Percentiles rank a stretch among this genome's conserved stretches.
Evolutionary conservation across 2,888 invertebrate genomes (phyloP).

Genomic region (Lithosia quadra): DNA sequence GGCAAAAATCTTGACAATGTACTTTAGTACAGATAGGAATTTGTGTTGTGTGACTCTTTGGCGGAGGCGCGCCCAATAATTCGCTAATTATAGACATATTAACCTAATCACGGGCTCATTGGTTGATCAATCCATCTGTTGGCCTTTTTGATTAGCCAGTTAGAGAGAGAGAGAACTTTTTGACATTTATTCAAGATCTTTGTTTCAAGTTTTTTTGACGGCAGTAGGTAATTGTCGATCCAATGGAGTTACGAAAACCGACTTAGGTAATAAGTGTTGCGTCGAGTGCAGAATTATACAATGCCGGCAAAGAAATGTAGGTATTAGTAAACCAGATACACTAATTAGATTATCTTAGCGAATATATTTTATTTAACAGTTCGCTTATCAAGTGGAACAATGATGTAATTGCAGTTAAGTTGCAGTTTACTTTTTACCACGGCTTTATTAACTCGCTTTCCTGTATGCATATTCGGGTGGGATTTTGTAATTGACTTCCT

Average conservation of each 20-base stretch:
- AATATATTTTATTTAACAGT: neutral
- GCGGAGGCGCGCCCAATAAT: too few relatives aligned
- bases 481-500: neutral
- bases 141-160: too few relatives aligned
- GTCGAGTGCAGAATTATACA: neutral
- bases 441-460: neutral
- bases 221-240: neutral
- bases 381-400: constrained; percentile 4
- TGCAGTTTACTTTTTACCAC: constrained; percentile 28
- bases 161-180: too few relatives aligned
- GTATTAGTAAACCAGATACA: constrained; percentile 5
- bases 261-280: constrained; percentile 1
- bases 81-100: too few relatives aligned
- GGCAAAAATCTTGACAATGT: too few relatives aligned
- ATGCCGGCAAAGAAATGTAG: constrained; percentile 5
- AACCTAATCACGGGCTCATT: too few relatives aligned
- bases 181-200: too few relatives aligned
- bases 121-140: too few relatives aligned
- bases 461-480: neutral
- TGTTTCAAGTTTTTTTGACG: neutral
- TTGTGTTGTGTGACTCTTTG: too few relatives aligned
- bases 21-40: too few relatives aligned
- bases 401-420: constrained; percentile 8
- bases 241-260: neutral
- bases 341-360: neutral